Evolutionary conservation across 1,140 invertebrate genomes (phyloP).

Genomic region (Triops longicaudatus): DNA sequence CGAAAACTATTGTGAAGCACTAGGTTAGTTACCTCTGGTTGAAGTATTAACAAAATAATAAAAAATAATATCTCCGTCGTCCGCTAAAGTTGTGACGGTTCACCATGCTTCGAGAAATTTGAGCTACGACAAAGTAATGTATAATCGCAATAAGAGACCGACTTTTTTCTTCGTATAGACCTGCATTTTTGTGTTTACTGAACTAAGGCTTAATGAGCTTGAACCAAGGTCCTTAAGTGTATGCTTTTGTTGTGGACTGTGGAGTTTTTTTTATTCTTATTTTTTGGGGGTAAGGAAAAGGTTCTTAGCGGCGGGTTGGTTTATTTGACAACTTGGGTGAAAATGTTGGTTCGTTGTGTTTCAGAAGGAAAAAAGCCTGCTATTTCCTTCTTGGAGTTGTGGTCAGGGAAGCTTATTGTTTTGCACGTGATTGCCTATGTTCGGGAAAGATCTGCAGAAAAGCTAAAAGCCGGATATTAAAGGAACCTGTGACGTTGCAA

Average conservation of each 20-base stretch:
- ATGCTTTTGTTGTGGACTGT: not conserved
- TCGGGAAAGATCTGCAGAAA: constrained; percentile 1
- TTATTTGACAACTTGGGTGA: not conserved
- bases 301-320: not conserved
- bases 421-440: not conserved
- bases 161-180: no score
- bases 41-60: no score
- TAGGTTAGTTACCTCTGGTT: no score
- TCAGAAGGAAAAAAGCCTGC: not conserved
- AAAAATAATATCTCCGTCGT: no score
- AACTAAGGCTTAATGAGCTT: no score
- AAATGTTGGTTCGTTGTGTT: not conserved
- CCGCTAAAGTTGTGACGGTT: no score
- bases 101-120: no score
- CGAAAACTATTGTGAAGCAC: no score
- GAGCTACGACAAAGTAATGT: no score
- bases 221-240: no score
- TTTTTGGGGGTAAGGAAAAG: not conserved
- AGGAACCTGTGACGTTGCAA: not conserved
- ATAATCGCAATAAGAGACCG: no score
- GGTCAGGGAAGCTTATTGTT: not conserved
- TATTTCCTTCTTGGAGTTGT: not conserved
- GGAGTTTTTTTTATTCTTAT: not conserved
- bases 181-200: no score
- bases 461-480: constrained; percentile 15